phyloP scores from a whole-genome alignment of 2,113 vertebrate genomes.

The Paratilapia polleni region DNA sequence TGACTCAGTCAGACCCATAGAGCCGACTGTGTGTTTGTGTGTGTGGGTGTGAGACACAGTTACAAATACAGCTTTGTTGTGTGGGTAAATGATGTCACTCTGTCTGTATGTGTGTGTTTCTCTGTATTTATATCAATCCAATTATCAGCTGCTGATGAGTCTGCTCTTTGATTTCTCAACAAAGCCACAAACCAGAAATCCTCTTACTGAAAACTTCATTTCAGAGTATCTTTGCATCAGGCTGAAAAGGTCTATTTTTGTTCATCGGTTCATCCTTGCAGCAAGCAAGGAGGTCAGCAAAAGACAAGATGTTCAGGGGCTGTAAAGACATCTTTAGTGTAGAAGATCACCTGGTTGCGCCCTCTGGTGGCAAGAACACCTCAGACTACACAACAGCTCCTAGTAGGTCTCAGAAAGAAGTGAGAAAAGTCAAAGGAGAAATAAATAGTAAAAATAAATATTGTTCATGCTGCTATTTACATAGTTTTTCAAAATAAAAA shows the following conservation, averaged over 20 bases:
- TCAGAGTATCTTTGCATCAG: not conserved
- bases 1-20: not conserved
- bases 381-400: not conserved
- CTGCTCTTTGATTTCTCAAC: not conserved
- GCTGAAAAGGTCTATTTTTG: not conserved
- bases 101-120: not conserved
- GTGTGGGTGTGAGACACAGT: not conserved
- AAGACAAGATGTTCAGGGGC: not conserved
- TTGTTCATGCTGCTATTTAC: no score
- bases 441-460: not conserved
- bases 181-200: not conserved
- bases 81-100: conserved; percentile 22
- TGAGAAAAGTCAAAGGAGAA: not conserved
- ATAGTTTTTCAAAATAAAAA: no score
- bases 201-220: not conserved
- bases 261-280: not conserved
- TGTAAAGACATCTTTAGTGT: not conserved
- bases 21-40: not conserved
- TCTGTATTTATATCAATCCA: not conserved
- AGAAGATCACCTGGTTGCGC: not conserved
- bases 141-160: not conserved
- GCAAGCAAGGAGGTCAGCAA: conserved; percentile 6
- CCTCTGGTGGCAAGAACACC: not conserved
- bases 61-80: conserved; percentile 29
- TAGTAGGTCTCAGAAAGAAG: not conserved